Base-by-base conservation (phyloP, 2,797 vertebrate genomes). In the Threskiornis aethiopicus region DNA sequence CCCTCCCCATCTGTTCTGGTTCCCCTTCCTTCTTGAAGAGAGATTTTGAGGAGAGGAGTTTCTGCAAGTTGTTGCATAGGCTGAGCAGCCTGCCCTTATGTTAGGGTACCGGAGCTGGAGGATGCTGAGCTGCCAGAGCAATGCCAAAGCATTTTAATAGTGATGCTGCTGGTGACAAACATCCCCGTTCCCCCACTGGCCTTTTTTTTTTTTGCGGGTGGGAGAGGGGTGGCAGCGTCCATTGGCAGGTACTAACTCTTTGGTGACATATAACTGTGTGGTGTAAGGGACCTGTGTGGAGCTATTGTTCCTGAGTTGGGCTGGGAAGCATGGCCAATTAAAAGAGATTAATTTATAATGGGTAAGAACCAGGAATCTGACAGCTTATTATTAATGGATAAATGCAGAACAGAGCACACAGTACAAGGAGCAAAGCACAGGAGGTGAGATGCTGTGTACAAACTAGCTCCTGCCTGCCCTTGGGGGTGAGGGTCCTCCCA, bases 121-220 rank as follows among this genome's bases (percentile, higher is more conserved):
- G 94, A 84, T 83, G 75, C 93, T 22, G 84, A 89, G 93, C 91
- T 92, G 94, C 92, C n/a, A 44, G 96, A 94, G 95, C 5, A 33
- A 95, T 92, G 94, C 73, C 81, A 84, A 29, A 10, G 28, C 71
- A 77, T 89, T 97, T 72, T 87, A 95, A 91, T 96, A 47, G 19
- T 82, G 46, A 92, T 96, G 91, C 72, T 14, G 71, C 70, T 18
- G 84, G 76, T 97, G 96, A 96, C 87, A 96, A 97, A 97, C 9
- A 10, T 82, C 87, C 92, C 90, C 31, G 33, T 93, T 62, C 31
- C 37, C 79, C 42, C 41, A 6, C 28, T 33, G 67, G 51, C 66
- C 91, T 61, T 92, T 61, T 35, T 92, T 61, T 35, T 94, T 96
- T 94, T 73, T 87, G 75, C 15, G 26, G 73, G 79, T 58, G 51